Percentiles rank a stretch among this genome's conserved stretches.
These are phyloP conservation scores for Abrostola tripartita DNA, from an alignment of 2,888 invertebrate species.

Conservation along the genomic window DNA sequence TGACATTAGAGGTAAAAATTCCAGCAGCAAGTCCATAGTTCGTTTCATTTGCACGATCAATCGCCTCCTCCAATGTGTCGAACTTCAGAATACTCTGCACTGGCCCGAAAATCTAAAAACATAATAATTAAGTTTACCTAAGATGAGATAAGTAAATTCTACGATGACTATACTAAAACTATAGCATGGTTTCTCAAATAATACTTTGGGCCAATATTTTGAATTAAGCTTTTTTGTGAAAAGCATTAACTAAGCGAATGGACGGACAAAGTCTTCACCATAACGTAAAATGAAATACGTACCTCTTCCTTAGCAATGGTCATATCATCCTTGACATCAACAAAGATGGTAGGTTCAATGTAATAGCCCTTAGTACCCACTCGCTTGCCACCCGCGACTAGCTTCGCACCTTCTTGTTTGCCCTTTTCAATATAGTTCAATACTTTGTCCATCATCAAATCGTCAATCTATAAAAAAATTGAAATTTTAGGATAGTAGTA, in stretches of 20 bases:
- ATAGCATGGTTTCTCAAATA: background rate
- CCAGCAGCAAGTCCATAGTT: slow-evolving; percentile 95
- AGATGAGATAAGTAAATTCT: too few species aligned
- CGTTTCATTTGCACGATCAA: slow-evolving; percentile 94
- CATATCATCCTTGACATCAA: slow-evolving; percentile 92
- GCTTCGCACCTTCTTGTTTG: slow-evolving; percentile 93
- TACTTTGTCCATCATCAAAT: slow-evolving; percentile 92
- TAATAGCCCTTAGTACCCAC: slow-evolving; percentile 91
- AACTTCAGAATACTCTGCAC: slow-evolving; percentile 96
- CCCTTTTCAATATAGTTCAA: slow-evolving; percentile 93
- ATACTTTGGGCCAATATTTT: too few species aligned
- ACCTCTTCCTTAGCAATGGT: slow-evolving; percentile 93
- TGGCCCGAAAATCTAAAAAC: slow-evolving; percentile 95
- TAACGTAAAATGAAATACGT: background rate
- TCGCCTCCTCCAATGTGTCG: slow-evolving; percentile 92
- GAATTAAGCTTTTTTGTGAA: too few species aligned
- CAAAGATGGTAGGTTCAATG: slow-evolving; percentile 93
- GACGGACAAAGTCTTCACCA: too few species aligned
- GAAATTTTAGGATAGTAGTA: background rate
- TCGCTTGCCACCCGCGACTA: slow-evolving; percentile 91
- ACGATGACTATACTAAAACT: too few species aligned
- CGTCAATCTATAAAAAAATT: slow-evolving; percentile 87
- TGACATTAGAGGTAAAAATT: slow-evolving; percentile 93
- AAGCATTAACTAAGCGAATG: too few species aligned
- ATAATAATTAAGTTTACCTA: too few species aligned